Base-by-base conservation (phyloP, 2,113 vertebrate genomes). In the Etia nguti region DNA sequence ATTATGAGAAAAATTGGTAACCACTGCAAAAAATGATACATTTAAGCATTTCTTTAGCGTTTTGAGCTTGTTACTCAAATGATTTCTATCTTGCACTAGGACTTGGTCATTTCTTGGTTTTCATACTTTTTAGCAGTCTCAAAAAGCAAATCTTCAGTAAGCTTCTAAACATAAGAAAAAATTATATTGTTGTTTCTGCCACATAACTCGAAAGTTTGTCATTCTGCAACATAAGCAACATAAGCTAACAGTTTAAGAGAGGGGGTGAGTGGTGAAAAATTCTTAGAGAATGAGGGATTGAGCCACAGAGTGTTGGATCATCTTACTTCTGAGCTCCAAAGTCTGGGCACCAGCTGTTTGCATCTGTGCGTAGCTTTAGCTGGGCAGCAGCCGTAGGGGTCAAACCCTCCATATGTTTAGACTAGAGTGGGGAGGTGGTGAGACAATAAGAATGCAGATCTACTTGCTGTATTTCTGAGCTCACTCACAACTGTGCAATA, bases 341-440 rank as follows among this genome's bases (percentile, higher is more conserved):
- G 89, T 92, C 92, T 94, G 94, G 86, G 73, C 84, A 91, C 85
- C 94, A 94, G 92, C 93, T 93, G 94, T 93, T 89, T 89, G 60
- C 79, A 77, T 93, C 77, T 91, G 75, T 88, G 84, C 85, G 84
- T 82, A 80, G 79, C 84, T 89, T 82, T 90, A 82, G 84, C 80
- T 83, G 59, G 36, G 34, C 83, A 84, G 77, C 85, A 79, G 59
- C 79, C 77, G 2, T 55, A 84, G 79, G 38, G 88, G 90, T 93
- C 89, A 91, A 87, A 93, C 68, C 70, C 79, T 84, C 85, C 85
- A 65, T 87, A 91, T 93, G 92, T 90, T 92, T 86, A 87, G 88
- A 90, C 75, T 89, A 82, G n/a, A 29, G 60, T 34, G 79, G 36
- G 70, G 34, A 79, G 83, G 81, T 81, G 34, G 79, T 79, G 54